Base-by-base conservation (phyloP, 2,113 vertebrate species). In the Danionella cerebrum region DNA sequence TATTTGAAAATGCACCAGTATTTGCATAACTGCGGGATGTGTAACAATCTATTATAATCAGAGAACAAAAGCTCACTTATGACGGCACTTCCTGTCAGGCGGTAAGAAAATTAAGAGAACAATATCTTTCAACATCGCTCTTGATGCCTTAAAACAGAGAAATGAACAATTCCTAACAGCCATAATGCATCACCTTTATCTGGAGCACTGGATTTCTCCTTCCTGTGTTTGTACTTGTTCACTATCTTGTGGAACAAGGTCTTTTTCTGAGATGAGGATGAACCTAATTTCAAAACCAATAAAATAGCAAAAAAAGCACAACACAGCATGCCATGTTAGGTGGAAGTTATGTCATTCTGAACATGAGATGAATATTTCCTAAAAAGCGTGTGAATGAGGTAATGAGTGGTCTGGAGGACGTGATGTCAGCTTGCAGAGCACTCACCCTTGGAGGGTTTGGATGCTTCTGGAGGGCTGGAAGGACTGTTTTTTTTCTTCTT, bases 241-340 rank as follows among this genome's bases (percentile, higher is more conserved):
- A 94, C 89, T 92, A 95, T 94, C 93, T 94, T 95, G 90, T 94
- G 89, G 90, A 95, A 92, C 84, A 92, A 89, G 85, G 90, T 91
- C 87, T 94, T 96, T 93, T 94, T 89, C 91, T 93, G 89, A 90
- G 91, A 92, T 92, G 91, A 86, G 87, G 90, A 92, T 93, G 91
- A 80, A 89, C 92, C 93, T 95, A 82, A 85, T 85, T 77, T 72
- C 74, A 71, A 73, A 62, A 64, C 14, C 27, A 48, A 66, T 53
- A 67, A 82, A 76, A 74, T 22, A 71, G 67, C 79, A 85, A 63
- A 76, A 78, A 71, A 83, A 86, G 66, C 69, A 78, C 82, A 85
- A 75, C 74, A 89, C 77, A 81, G 78, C 70, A 83, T 84, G 83
- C 74, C 53, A 69, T 82, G 78, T 86, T 84, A 84, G 69, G 69